A percentile compares a stretch with the other conserved stretches of the same genome.
Conservation (phyloP, 92 coral and sea anemone genomes). For the Phenganax marumi region DNA sequence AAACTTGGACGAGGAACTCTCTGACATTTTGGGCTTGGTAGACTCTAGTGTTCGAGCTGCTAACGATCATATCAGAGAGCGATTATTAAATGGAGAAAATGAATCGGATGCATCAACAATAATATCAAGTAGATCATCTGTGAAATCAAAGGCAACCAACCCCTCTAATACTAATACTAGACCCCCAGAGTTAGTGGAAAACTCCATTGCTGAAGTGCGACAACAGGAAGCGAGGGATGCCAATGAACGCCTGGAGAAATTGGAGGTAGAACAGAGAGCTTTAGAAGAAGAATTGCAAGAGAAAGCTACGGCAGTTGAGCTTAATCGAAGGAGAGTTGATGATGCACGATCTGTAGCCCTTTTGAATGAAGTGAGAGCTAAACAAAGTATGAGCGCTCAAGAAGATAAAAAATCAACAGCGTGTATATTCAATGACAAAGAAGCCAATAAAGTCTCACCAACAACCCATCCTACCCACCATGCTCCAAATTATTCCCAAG, state of each 20-base stretch:
- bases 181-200: not conserved
- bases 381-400: too few relatives aligned
- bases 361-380: constrained; percentile 35
- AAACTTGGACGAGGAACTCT: not conserved
- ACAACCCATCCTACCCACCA: too few relatives aligned
- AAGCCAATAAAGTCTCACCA: too few relatives aligned
- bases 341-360: not conserved
- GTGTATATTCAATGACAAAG: too few relatives aligned
- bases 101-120: not conserved
- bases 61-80: not conserved
- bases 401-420: too few relatives aligned
- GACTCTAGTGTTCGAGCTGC: not conserved
- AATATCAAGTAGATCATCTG: not conserved
- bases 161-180: not conserved
- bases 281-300: not conserved
- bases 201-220: not conserved
- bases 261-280: not conserved
- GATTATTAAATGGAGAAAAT: not conserved
- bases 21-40: not conserved
- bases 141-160: not conserved
- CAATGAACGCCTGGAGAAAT: not conserved
- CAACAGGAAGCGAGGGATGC: constrained; percentile 11
- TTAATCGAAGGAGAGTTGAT: not conserved
- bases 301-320: not conserved
- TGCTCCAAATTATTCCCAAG: not conserved